Conservation (phyloP, 2,797 vertebrate species). For the Saxicola maurus region DNA sequence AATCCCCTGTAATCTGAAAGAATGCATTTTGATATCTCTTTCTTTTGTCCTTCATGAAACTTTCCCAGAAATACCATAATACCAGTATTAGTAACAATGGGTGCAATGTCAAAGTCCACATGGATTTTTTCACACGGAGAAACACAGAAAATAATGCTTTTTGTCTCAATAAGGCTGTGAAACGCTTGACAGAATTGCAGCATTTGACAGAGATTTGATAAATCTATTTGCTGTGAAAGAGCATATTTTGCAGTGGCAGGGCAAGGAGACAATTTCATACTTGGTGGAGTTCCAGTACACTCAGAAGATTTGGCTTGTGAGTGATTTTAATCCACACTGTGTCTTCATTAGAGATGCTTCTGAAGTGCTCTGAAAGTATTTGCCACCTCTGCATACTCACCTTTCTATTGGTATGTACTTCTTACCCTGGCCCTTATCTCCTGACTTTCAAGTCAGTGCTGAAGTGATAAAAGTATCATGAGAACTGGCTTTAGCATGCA, state of each 20-base stretch:
- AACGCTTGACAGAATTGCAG: not conserved
- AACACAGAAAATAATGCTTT: not conserved
- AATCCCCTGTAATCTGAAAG: not conserved
- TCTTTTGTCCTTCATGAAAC: not conserved
- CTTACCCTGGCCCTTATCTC: not conserved
- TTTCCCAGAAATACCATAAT: not conserved
- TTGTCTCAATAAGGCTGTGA: not conserved
- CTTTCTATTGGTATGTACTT: not conserved
- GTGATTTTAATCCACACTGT: not conserved
- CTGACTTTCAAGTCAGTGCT: not conserved
- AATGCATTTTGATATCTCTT: not conserved
- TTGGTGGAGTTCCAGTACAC: not conserved
- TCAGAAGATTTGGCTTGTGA: not conserved
- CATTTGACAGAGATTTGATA: not conserved
- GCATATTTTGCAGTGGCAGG: not conserved
- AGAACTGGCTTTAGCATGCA: not conserved
- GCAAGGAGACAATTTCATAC: not conserved
- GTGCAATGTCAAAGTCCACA: not conserved
- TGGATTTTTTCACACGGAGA: not conserved
- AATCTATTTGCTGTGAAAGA: not conserved
- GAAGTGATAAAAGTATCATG: not conserved
- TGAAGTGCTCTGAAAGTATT: not conserved
- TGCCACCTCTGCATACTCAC: not conserved
- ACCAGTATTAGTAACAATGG: not conserved
- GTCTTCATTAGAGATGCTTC: not conserved